Percentiles rank a stretch among this genome's conserved stretches.
phyloP scores from a whole-genome alignment of 2,113 vertebrate genomes.

The Asarcornis scutulata region DNA sequence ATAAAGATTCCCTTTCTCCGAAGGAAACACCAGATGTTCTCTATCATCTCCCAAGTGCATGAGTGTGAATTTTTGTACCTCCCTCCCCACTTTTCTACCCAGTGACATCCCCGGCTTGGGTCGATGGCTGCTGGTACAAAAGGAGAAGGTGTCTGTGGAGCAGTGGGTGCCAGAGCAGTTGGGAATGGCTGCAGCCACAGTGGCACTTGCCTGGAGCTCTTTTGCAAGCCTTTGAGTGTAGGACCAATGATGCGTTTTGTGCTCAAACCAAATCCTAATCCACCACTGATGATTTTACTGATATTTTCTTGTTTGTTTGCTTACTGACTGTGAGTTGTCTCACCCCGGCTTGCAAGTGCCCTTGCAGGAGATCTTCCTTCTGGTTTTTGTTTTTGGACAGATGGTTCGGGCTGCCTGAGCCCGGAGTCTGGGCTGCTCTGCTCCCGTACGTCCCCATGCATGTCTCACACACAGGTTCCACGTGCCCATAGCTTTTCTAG shows the following conservation, averaged over 20 bases:
- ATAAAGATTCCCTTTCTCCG: constrained; percentile 79
- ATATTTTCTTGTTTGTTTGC: background rate
- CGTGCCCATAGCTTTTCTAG: accelerated
- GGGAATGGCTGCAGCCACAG: background rate
- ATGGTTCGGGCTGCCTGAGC: background rate
- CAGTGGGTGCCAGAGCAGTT: background rate
- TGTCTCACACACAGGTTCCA: background rate
- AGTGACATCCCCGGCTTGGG: constrained; percentile 21
- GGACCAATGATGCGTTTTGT: background rate
- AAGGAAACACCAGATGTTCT: constrained; percentile 63
- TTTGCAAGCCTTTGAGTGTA: background rate
- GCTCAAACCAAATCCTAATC: background rate
- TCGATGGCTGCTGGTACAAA: constrained; percentile 13
- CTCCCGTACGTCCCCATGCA: background rate
- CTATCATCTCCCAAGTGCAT: constrained; percentile 70
- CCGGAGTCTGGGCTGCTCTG: background rate
- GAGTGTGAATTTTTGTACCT: constrained; percentile 72
- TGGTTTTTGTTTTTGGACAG: background rate
- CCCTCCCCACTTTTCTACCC: background rate
- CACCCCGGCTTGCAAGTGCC: background rate
- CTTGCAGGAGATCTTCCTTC: background rate
- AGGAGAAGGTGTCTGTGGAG: background rate
- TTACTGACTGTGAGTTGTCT: background rate
- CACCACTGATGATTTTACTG: background rate
- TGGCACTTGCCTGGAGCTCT: background rate